Evolutionary conservation across 2,797 vertebrate genomes (phyloP).

Genomic region (Catostomus latipinnis): DNA sequence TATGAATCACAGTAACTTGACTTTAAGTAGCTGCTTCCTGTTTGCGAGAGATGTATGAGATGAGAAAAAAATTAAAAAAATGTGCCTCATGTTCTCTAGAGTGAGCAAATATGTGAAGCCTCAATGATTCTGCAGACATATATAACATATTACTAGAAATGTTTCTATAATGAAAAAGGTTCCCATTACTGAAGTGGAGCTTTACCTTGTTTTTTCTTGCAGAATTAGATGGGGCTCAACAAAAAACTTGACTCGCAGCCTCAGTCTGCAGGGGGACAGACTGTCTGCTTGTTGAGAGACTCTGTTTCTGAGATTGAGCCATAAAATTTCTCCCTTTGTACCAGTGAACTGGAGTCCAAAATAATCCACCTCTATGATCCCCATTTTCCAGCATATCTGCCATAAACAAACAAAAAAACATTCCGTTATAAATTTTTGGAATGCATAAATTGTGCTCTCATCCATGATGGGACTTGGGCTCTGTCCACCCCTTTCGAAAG

Average conservation of each 20-base stretch:
- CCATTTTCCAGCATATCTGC: conserved; percentile 83
- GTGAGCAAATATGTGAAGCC: conserved; percentile 10
- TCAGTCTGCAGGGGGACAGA: conserved; percentile 81
- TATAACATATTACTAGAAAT: no score
- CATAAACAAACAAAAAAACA: neutral
- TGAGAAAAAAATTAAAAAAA: conserved; percentile 4
- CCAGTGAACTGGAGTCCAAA: conserved; percentile 87
- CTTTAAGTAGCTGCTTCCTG: conserved; percentile 15
- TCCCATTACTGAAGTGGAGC: neutral
- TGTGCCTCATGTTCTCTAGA: conserved; percentile 4
- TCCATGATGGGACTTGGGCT: neutral
- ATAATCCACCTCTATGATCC: conserved; percentile 88
- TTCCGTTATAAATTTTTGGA: neutral
- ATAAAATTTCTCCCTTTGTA: conserved; percentile 84
- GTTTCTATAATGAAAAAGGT: neutral
- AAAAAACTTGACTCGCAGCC: conserved; percentile 86
- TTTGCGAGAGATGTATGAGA: neutral
- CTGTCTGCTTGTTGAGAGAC: conserved; percentile 87
- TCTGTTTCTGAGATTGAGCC: conserved; percentile 87
- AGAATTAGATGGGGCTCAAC: conserved; percentile 88
- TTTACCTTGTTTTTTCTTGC: conserved; percentile 84
- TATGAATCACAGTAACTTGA: no score
- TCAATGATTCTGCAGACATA: neutral
- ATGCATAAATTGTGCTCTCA: neutral
- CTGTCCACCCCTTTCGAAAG: neutral